A percentile compares a stretch with the other conserved stretches of the same genome.
Conservation (phyloP, 2,797 vertebrate species). For the Falco novaeseelandiae region DNA sequence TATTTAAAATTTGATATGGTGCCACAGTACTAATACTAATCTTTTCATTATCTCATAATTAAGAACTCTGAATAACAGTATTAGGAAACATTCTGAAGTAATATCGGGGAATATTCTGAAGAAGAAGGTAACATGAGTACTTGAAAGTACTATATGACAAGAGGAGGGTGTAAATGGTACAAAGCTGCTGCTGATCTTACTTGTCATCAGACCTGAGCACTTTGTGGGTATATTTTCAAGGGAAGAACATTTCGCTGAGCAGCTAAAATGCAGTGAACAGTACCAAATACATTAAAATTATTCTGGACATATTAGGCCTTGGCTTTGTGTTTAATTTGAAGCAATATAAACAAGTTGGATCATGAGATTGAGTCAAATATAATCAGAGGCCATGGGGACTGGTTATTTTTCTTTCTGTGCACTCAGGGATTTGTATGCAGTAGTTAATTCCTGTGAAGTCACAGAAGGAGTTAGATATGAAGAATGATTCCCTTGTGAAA, state of each 20-base stretch:
- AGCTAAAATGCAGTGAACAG: not conserved
- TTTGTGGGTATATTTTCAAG: not conserved
- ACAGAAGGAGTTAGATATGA: not conserved
- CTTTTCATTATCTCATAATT: not conserved
- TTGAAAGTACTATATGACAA: not conserved
- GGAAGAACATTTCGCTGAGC: not conserved
- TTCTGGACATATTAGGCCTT: not conserved
- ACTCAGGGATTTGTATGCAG: not conserved
- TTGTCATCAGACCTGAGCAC: not conserved
- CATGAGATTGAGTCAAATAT: not conserved
- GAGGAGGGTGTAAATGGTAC: not conserved
- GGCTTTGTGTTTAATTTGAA: conserved; percentile 3
- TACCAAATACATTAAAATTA: not conserved
- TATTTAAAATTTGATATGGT: not conserved
- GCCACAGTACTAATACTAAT: not conserved
- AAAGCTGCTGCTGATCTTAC: not conserved
- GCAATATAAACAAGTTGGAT: conserved; percentile 13
- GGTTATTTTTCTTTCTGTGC: not conserved
- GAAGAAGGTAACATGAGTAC: not conserved
- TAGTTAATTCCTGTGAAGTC: not conserved
- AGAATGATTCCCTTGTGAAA: not conserved
- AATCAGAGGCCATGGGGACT: not conserved
- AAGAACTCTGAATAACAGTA: not conserved
- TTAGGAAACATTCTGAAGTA: not conserved
- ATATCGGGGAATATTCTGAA: not conserved